Evolutionary conservation across 2,113 vertebrate species (phyloP), one percentile per base, ranked within the genome.

Genomic region (Meleagris gallopavo): DNA sequence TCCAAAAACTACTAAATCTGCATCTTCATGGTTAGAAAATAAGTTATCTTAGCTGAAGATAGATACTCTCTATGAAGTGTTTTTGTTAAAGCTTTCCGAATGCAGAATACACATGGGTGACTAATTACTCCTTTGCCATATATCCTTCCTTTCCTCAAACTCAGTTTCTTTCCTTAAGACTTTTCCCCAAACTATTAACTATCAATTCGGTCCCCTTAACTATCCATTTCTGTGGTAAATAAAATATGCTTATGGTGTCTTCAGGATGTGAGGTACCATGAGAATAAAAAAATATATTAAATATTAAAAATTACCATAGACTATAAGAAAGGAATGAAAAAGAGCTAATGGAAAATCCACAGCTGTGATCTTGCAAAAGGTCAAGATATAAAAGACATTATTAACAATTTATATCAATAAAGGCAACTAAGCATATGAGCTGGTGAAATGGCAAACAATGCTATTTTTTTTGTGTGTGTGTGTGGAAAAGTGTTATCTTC

Each of bases 201-300:
- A 62, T 38, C 41, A 64, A 18, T 6, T 77, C 54, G 48, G 9
- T 10, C 19, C 66, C 27, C 32, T 60, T 78, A 74, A 84, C 52
- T 69, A 79, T 46, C 29, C 45, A 2, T 40, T 84, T 64, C 13
- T 81, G 22, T 78, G 14, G 15, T 75, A 91, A 82, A 66, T 27
- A 71, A 75, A 71, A 50, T 25, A 46, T 2, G 3, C 19, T 79
- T 29, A 25, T 71, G 36, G 9, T 17, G 8, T 50, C 34, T 64
- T 75, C 46, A 3, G 1, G 69, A 90, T 3, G 40, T 1, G 0
- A 66, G 5, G 13, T 30, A 52, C 11, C 29, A 61, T 1, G 4
- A 69, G 20, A 73, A 29, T 34, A 67, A 1, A 9, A 6, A 70
- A 80, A 88, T 83, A 34, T 3, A 69, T 36, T 7, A 54, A 73